Evolutionary conservation across 2,888 invertebrate species (phyloP).

Genomic region (Cheilosia scutellata): DNA sequence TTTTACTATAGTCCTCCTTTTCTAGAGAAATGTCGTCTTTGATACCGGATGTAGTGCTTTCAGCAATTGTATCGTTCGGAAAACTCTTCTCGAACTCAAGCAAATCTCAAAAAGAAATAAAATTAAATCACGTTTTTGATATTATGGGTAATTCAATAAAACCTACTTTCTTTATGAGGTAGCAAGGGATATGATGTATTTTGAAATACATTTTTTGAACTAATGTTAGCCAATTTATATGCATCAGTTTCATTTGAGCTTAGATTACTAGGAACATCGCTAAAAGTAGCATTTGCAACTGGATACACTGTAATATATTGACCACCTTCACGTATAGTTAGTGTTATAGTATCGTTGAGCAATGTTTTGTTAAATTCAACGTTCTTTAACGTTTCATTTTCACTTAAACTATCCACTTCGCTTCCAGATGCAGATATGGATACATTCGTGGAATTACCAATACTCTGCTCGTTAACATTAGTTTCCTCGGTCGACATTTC

Average conservation of each 20-base stretch:
- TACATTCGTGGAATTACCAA: conserved; percentile 30
- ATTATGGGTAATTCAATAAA: too few species aligned
- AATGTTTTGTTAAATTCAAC: conserved; percentile 6
- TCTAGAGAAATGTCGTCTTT: not conserved
- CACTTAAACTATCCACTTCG: conserved; percentile 12
- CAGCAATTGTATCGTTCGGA: not conserved
- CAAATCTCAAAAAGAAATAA: too few species aligned
- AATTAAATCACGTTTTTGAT: not conserved
- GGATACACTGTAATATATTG: conserved; percentile 72
- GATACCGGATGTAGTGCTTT: not conserved
- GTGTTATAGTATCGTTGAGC: conserved; percentile 63
- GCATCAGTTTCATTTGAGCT: conserved; percentile 21
- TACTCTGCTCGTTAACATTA: conserved; percentile 29
- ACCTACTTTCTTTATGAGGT: conserved; percentile 9
- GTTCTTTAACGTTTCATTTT: conserved; percentile 7
- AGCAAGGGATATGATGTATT: not conserved
- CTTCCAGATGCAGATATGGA: conserved; percentile 1
- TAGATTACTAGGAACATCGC: conserved; percentile 25
- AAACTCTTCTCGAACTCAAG: not conserved
- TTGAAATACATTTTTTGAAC: not conserved
- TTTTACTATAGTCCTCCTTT: conserved; percentile 2
- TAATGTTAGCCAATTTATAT: conserved; percentile 2
- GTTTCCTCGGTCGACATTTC: conserved; percentile 44
- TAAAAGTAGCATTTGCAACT: conserved; percentile 48
- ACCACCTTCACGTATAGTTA: conserved; percentile 78